Percentiles rank a stretch among this genome's conserved stretches.
Evolutionary conservation across 2,113 vertebrate genomes (phyloP).

Genomic region (Ancistrus triradiatus): DNA sequence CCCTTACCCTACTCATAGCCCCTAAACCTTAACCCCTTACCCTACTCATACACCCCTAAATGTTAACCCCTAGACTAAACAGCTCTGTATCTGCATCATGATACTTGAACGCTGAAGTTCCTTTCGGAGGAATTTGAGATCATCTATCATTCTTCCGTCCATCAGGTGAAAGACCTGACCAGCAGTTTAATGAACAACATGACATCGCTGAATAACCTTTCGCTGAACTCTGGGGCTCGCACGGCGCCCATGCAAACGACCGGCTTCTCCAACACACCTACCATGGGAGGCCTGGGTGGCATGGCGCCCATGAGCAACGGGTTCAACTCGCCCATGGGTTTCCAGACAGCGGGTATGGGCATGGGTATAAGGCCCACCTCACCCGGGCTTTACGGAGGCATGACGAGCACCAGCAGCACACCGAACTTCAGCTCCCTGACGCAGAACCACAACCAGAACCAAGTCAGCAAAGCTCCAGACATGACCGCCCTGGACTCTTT

Average conservation of each 20-base stretch:
- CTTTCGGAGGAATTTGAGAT: background rate
- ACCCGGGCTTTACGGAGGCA: slow-evolving; percentile 75
- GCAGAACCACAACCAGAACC: slow-evolving; percentile 65
- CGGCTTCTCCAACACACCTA: slow-evolving; percentile 69
- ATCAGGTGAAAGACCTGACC: slow-evolving; percentile 90
- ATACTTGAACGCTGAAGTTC: no score
- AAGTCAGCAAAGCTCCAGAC: slow-evolving; percentile 73
- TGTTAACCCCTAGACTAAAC: no score
- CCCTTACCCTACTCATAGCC: no score
- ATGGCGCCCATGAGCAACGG: slow-evolving; percentile 78
- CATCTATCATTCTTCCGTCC: slow-evolving; percentile 39
- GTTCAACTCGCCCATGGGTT: slow-evolving; percentile 75
- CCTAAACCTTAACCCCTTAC: no score
- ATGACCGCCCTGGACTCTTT: slow-evolving; percentile 89
- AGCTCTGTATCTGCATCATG: no score
- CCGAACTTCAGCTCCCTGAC: slow-evolving; percentile 78
- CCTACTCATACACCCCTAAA: no score
- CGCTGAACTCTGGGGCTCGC: slow-evolving; percentile 69
- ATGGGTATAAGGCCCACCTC: slow-evolving; percentile 67
- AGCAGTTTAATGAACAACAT: slow-evolving; percentile 89
- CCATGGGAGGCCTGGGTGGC: slow-evolving; percentile 61
- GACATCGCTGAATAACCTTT: slow-evolving; percentile 77
- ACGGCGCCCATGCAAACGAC: slow-evolving; percentile 57
- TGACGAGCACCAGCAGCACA: slow-evolving; percentile 74
- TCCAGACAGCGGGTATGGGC: slow-evolving; percentile 75